Conservation (phyloP, 2,888 invertebrate species). For the Hydroisotoma schaefferi region DNA sequence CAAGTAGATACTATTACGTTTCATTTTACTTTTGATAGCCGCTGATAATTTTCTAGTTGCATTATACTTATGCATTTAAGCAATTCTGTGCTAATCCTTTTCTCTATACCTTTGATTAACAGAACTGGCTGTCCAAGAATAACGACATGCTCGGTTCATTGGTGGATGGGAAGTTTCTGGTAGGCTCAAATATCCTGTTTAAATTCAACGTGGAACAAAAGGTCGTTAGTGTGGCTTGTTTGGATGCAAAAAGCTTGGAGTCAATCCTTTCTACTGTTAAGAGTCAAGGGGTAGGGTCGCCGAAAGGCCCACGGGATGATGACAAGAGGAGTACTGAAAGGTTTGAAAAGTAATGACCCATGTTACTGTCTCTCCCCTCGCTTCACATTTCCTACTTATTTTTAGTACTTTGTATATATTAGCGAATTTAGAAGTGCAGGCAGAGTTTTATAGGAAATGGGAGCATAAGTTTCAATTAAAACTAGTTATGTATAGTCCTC, state of each 20-base stretch:
- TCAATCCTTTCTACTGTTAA: background rate
- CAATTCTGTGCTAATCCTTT: background rate
- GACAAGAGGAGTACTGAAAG: background rate
- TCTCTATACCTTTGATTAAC: background rate
- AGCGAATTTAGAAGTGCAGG: no score
- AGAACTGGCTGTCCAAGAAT: background rate
- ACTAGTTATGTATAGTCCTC: no score
- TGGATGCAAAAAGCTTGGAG: background rate
- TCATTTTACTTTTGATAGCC: no score
- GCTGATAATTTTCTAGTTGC: no score
- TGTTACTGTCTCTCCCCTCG: background rate
- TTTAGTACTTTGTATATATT: no score
- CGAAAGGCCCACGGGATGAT: slow-evolving; percentile 1
- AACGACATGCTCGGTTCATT: background rate
- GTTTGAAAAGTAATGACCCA: slow-evolving; percentile 7
- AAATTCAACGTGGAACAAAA: background rate
- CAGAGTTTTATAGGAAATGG: no score
- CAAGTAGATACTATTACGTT: no score
- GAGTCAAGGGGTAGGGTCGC: background rate
- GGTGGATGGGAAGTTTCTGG: background rate
- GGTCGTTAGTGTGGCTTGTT: slow-evolving; percentile 3
- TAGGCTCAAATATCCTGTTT: background rate
- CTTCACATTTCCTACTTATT: no score
- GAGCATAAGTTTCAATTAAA: no score
- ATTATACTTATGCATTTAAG: no score